Percentiles rank a stretch among this genome's conserved stretches.
These are phyloP conservation scores for Chaetorhynchus papuensis DNA, from an alignment of 2,113 vertebrate species.

Conservation along the genomic window DNA sequence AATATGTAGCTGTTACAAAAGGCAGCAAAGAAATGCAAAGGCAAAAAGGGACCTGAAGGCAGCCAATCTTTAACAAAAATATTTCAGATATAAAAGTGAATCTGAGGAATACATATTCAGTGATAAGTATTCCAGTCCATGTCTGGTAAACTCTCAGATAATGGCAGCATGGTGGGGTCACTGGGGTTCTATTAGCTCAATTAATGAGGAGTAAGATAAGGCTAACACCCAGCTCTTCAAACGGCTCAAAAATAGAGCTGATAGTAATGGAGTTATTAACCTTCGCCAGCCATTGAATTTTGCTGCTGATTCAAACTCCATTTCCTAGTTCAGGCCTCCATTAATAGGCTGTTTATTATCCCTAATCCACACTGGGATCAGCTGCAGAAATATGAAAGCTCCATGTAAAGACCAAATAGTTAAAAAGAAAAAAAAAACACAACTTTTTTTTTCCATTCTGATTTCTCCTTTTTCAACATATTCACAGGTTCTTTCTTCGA, in stretches of 20 bases:
- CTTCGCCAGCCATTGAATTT: slow-evolving; percentile 75
- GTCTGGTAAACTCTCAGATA: slow-evolving; percentile 79
- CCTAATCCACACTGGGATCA: slow-evolving; percentile 75
- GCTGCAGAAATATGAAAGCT: slow-evolving; percentile 63
- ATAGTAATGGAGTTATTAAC: slow-evolving; percentile 99
- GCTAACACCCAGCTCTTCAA: slow-evolving; percentile 86
- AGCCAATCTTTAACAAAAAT: neutral
- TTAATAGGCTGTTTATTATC: slow-evolving; percentile 84
- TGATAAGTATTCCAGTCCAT: slow-evolving; percentile 86
- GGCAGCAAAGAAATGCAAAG: neutral
- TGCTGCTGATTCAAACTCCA: slow-evolving; percentile 73
- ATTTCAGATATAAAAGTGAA: slow-evolving; percentile 13
- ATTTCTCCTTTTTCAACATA: neutral
- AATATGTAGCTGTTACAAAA: neutral
- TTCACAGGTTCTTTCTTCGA: neutral
- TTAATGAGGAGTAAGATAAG: slow-evolving; percentile 98
- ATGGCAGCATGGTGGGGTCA: slow-evolving; percentile 79
- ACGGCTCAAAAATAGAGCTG: slow-evolving; percentile 85
- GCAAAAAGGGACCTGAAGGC: neutral
- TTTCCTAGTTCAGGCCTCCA: slow-evolving; percentile 78
- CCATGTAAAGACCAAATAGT: slow-evolving; percentile 48
- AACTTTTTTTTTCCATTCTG: neutral
- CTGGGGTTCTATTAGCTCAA: slow-evolving; percentile 91
- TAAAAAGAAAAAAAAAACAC: neutral
- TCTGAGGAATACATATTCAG: slow-evolving; percentile 5